Conservation (phyloP, 37 sponge, comb jelly and placozoan genomes). For the Crambe crambe region DNA sequence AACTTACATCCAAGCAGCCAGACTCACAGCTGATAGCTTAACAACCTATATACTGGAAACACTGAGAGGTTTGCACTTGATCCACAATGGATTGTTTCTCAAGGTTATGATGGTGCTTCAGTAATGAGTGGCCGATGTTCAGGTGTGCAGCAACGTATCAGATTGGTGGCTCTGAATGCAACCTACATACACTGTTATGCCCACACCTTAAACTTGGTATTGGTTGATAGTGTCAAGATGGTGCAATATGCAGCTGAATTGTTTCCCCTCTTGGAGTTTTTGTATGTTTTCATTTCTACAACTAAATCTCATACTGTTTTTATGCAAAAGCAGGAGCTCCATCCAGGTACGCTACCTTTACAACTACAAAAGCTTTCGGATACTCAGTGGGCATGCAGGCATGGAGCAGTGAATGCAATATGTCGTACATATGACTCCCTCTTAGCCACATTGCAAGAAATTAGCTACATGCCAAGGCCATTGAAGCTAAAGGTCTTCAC, state of each 20-base stretch:
- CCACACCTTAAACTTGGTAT: slow-evolving; percentile 34
- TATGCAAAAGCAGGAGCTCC: slow-evolving; percentile 50
- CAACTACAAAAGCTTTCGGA: slow-evolving; percentile 51
- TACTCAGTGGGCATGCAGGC: slow-evolving; percentile 50
- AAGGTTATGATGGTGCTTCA: slow-evolving; percentile 62
- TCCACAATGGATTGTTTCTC: slow-evolving; percentile 26
- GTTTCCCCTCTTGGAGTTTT: slow-evolving; percentile 32
- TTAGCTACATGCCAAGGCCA: slow-evolving; percentile 21
- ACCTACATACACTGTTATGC: slow-evolving; percentile 49
- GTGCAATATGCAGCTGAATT: slow-evolving; percentile 35
- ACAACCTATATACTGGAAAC: slow-evolving; percentile 29
- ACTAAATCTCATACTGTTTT: slow-evolving; percentile 47
- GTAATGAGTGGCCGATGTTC: slow-evolving; percentile 60
- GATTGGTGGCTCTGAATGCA: slow-evolving; percentile 32
- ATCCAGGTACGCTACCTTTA: slow-evolving; percentile 43
- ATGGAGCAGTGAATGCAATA: slow-evolving; percentile 33
- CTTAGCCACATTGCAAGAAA: slow-evolving; percentile 34
- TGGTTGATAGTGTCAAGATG: slow-evolving; percentile 26
- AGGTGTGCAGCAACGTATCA: slow-evolving; percentile 52
- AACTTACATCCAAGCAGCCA: slow-evolving; percentile 18
- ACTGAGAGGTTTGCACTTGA: slow-evolving; percentile 23
- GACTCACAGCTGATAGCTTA: slow-evolving; percentile 32
- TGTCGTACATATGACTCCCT: slow-evolving; percentile 34
- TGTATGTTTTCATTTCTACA: slow-evolving; percentile 47
- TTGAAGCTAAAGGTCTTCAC: slow-evolving; percentile 31